These are phyloP conservation scores for Stegana nigrithorax DNA, from an alignment of 2,888 invertebrate genomes.

Conservation along the genomic window DNA sequence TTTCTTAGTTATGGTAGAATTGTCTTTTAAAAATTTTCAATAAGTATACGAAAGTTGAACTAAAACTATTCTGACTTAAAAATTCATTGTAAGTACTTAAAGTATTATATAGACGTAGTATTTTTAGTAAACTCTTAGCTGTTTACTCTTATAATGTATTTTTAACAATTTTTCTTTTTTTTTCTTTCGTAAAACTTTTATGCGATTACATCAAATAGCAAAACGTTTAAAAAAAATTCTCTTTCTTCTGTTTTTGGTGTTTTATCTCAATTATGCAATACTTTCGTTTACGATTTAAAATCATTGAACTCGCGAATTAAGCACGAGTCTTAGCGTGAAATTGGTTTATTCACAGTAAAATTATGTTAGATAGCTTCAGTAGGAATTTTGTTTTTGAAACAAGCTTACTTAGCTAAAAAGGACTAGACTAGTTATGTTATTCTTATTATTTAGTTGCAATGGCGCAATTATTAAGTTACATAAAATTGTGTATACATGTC, in stretches of 20 bases:
- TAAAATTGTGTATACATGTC: conserved; percentile 13
- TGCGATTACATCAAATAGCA: no score
- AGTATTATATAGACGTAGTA: no score
- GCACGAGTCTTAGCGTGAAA: no score
- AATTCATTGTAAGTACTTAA: no score
- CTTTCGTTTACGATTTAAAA: not conserved
- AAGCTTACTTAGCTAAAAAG: conserved; percentile 48
- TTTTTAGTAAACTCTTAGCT: not conserved
- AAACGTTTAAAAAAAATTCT: no score
- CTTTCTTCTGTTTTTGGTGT: no score
- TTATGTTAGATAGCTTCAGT: not conserved
- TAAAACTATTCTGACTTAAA: no score
- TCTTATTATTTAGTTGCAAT: conserved; percentile 11
- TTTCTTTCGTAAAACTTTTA: no score
- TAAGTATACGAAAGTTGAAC: conserved; percentile 13
- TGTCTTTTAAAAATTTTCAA: no score
- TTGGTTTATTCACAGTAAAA: not conserved
- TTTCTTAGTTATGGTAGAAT: no score
- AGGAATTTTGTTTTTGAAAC: conserved; percentile 47
- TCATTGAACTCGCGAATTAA: not conserved
- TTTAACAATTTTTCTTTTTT: no score
- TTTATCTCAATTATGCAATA: no score
- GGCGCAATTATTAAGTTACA: not conserved
- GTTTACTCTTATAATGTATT: not conserved
- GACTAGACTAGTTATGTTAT: conserved; percentile 41